Percentiles rank a stretch among this genome's conserved stretches.
Evolutionary conservation across 2,113 vertebrate genomes (phyloP).

Genomic region (Hemibagrus wyckioides): DNA sequence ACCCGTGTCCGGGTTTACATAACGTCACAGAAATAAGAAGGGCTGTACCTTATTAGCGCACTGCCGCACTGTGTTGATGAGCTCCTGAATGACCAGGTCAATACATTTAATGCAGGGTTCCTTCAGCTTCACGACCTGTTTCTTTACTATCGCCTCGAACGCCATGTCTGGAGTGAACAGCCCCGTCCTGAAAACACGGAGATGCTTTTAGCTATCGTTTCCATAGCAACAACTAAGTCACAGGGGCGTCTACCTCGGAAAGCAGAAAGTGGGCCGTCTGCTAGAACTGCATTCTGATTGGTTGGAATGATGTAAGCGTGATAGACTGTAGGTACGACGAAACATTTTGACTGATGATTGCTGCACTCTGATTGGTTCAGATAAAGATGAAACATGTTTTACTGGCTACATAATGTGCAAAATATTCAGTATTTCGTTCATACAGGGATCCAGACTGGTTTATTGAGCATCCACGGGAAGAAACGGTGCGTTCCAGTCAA

Average conservation of each 20-base stretch:
- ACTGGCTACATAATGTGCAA: background rate
- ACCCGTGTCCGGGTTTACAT: background rate
- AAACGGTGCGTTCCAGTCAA: too few relatives aligned
- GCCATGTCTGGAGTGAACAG: slow-evolving; percentile 97
- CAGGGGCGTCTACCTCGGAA: background rate
- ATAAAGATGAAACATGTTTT: background rate
- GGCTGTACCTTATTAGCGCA: slow-evolving; percentile 87
- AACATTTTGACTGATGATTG: background rate
- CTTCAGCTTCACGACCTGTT: slow-evolving; percentile 95
- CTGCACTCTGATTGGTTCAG: background rate
- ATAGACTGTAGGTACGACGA: background rate
- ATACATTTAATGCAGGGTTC: slow-evolving; percentile 93
- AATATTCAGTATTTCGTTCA: background rate
- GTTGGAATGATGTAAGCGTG: background rate
- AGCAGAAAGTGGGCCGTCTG: too few relatives aligned
- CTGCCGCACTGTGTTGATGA: slow-evolving; percentile 93
- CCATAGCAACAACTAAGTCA: background rate
- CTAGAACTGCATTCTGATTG: background rate
- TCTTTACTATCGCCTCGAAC: slow-evolving; percentile 96
- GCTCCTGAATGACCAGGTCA: slow-evolving; percentile 94
- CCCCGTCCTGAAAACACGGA: slow-evolving; percentile 80
- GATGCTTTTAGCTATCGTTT: background rate
- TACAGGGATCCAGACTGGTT: background rate
- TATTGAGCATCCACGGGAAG: background rate
- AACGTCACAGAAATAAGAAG: background rate